phyloP scores from a whole-genome alignment of 2,888 invertebrate species.

The Busseola fusca region DNA sequence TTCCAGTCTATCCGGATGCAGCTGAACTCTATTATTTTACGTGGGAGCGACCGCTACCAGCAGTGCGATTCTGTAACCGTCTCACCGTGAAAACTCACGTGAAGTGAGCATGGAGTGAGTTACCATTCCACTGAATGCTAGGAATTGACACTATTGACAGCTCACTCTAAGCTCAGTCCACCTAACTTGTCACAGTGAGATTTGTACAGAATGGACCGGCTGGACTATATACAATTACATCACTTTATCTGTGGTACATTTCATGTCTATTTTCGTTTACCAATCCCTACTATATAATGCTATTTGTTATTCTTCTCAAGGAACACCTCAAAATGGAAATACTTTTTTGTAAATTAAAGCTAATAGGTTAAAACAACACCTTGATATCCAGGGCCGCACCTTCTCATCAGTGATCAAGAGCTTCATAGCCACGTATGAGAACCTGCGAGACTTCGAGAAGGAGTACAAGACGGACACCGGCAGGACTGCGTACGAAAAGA shows the following conservation, averaged over 20 bases:
- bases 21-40: neutral
- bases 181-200: too few species aligned
- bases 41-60: neutral
- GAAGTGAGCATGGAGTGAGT: too few species aligned
- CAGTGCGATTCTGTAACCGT: too few species aligned
- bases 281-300: neutral
- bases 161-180: too few species aligned
- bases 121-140: too few species aligned
- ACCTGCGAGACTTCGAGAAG: conserved; percentile 92
- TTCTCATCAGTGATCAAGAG: conserved; percentile 93
- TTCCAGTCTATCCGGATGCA: neutral
- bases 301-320: neutral
- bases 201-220: too few species aligned
- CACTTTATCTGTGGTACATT: neutral
- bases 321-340: neutral
- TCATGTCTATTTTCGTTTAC: neutral
- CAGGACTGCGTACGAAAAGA: conserved; percentile 92
- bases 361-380: neutral
- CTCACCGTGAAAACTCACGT: too few species aligned
- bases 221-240: neutral
- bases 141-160: too few species aligned
- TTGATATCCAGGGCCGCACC: conserved; percentile 91
- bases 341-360: neutral
- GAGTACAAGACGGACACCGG: conserved; percentile 93
- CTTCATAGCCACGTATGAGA: conserved; percentile 89